These are phyloP conservation scores for Orthonychiurus folsomi DNA, from an alignment of 2,888 invertebrate species.

Conservation along the genomic window DNA sequence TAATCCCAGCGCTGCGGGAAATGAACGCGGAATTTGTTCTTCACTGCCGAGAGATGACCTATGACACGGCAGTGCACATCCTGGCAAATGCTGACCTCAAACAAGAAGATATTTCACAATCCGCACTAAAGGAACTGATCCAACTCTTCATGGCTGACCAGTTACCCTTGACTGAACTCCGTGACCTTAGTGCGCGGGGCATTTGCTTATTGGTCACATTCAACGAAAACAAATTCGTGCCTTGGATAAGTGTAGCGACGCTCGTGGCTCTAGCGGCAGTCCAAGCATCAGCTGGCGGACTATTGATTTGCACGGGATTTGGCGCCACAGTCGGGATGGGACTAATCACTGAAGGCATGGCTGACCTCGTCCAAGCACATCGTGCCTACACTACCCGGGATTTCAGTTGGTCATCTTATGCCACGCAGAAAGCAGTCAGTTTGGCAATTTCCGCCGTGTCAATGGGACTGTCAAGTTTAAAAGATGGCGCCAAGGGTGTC, in stretches of 20 bases:
- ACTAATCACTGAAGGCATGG: constrained; percentile 20
- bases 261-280: constrained; percentile 10
- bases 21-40: constrained; percentile 7
- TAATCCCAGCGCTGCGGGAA: constrained; percentile 11
- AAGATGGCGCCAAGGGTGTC: constrained; percentile 14
- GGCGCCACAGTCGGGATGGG: constrained; percentile 21
- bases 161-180: constrained; percentile 13
- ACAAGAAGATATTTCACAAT: constrained; percentile 13
- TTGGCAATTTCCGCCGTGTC: constrained; percentile 16
- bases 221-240: constrained; percentile 16
- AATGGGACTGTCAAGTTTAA: constrained; percentile 17
- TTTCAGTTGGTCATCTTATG: constrained; percentile 23
- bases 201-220: constrained; percentile 15
- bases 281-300: constrained; percentile 15
- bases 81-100: constrained; percentile 9
- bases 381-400: constrained; percentile 11
- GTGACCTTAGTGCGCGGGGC: constrained; percentile 14
- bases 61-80: neutral
- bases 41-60: neutral
- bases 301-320: constrained; percentile 19
- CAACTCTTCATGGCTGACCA: constrained; percentile 6
- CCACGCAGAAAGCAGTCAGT: constrained; percentile 20
- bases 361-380: constrained; percentile 14
- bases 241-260: constrained; percentile 19
- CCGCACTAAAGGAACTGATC: constrained; percentile 10